Evolutionary conservation across 2,888 invertebrate genomes (phyloP).

Genomic region (Apoda limacodes): DNA sequence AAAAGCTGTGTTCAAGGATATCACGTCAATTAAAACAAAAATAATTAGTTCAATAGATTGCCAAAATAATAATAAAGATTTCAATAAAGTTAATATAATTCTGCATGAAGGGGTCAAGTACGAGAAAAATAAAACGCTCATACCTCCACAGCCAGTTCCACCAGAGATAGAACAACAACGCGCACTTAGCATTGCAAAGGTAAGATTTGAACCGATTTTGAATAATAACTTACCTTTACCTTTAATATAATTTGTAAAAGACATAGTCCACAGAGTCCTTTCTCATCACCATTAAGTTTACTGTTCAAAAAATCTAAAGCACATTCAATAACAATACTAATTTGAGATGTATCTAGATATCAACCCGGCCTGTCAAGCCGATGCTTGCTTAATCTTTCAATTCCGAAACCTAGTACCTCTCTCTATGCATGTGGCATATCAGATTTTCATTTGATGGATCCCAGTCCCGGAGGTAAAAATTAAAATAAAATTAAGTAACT

Average conservation of each 20-base stretch:
- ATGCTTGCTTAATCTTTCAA: too few relatives aligned
- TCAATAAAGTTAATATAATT: slow-evolving; percentile 50
- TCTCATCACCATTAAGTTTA: not conserved
- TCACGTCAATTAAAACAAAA: slow-evolving; percentile 35
- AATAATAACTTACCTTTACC: too few relatives aligned
- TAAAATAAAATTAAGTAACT: too few relatives aligned
- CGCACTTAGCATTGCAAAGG: slow-evolving; percentile 84
- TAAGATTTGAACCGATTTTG: slow-evolving; percentile 34
- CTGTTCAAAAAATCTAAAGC: too few relatives aligned
- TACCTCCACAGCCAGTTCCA: slow-evolving; percentile 78
- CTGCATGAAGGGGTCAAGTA: slow-evolving; percentile 45
- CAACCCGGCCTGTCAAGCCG: too few relatives aligned
- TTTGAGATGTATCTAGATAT: too few relatives aligned
- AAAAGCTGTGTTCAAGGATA: slow-evolving; percentile 21
- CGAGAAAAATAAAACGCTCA: slow-evolving; percentile 49
- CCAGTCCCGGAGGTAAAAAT: too few relatives aligned
- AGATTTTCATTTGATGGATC: too few relatives aligned
- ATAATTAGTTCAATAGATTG: slow-evolving; percentile 38
- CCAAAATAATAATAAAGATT: slow-evolving; percentile 33
- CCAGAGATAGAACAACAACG: slow-evolving; percentile 88
- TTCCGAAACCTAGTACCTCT: too few relatives aligned
- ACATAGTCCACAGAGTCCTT: slow-evolving; percentile 1
- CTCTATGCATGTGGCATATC: too few relatives aligned
- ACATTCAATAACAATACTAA: too few relatives aligned
- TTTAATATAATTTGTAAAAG: not conserved